Percentiles rank a stretch among this genome's conserved stretches.
Conservation (phyloP, 2,113 vertebrate genomes). For the Ptychochromis oligacanthus region DNA sequence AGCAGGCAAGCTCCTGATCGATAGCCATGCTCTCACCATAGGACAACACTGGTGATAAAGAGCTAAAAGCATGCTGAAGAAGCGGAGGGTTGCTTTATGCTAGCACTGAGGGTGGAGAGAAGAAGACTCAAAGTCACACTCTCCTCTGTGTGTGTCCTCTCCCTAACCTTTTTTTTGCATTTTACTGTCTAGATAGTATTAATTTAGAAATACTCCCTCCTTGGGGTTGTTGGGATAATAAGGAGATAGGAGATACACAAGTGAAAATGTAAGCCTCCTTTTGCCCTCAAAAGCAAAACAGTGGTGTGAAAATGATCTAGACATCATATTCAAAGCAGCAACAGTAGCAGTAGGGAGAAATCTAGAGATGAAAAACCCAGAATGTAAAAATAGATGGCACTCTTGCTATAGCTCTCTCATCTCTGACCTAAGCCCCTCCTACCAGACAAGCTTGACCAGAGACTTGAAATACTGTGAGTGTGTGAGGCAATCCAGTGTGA, state of each 20-base stretch:
- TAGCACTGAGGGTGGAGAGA: slow-evolving; percentile 9
- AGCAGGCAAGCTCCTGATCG: slow-evolving; percentile 62
- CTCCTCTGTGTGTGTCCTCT: not conserved
- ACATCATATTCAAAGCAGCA: not conserved
- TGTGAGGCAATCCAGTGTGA: too few relatives aligned
- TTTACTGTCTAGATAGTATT: not conserved
- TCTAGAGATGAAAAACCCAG: not conserved
- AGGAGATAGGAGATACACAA: not conserved
- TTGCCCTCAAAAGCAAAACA: not conserved
- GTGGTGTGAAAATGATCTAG: not conserved
- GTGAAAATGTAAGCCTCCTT: not conserved
- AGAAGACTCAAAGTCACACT: not conserved
- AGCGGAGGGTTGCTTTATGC: slow-evolving; percentile 13
- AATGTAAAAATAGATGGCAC: not conserved
- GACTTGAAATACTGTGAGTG: too few relatives aligned
- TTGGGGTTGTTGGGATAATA: not conserved
- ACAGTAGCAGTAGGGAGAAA: not conserved
- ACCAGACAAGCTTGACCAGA: too few relatives aligned
- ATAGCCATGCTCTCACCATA: slow-evolving; percentile 58
- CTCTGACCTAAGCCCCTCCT: not conserved
- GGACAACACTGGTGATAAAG: slow-evolving; percentile 69
- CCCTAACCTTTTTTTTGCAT: not conserved
- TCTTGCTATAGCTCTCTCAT: not conserved
- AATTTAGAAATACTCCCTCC: not conserved
- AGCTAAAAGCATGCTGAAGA: slow-evolving; percentile 60